Conservation (phyloP, 2,888 invertebrate genomes). For the Lochmaea capreae region DNA sequence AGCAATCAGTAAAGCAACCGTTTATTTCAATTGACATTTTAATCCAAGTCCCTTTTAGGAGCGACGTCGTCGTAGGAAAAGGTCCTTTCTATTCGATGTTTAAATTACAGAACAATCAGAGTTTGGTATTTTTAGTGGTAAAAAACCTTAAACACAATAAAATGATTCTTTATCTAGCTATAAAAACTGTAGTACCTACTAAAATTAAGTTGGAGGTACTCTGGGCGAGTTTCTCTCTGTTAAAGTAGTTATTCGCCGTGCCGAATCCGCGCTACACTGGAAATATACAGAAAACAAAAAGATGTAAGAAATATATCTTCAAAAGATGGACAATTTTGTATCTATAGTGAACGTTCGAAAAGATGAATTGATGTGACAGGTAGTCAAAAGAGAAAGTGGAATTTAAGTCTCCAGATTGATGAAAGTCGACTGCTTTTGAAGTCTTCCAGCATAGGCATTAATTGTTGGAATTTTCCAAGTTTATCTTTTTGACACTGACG, state of each 20-base stretch:
- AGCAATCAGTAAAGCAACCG: constrained; percentile 45
- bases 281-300: constrained; percentile 31
- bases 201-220: background rate
- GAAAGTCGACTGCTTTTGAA: constrained; percentile 35
- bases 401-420: constrained; percentile 38
- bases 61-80: constrained; percentile 26
- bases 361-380: constrained; percentile 42
- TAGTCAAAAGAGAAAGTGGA: constrained; percentile 40
- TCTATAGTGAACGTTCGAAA: constrained; percentile 32
- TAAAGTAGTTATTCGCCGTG: background rate
- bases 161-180: too few relatives aligned
- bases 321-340: constrained; percentile 33
- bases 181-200: too few relatives aligned
- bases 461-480: constrained; percentile 29
- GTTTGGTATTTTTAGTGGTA: background rate
- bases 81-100: constrained; percentile 23
- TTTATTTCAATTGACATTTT: constrained; percentile 51
- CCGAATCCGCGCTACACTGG: constrained; percentile 5
- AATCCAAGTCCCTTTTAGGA: constrained; percentile 43
- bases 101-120: constrained; percentile 5
- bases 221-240: background rate
- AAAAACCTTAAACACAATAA: too few relatives aligned
- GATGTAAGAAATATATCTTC: constrained; percentile 29
- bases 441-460: constrained; percentile 31
- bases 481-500: constrained; percentile 29